These are phyloP conservation scores for Ariopsis seemanni DNA, from an alignment of 2,113 vertebrate genomes.

Conservation along the genomic window DNA sequence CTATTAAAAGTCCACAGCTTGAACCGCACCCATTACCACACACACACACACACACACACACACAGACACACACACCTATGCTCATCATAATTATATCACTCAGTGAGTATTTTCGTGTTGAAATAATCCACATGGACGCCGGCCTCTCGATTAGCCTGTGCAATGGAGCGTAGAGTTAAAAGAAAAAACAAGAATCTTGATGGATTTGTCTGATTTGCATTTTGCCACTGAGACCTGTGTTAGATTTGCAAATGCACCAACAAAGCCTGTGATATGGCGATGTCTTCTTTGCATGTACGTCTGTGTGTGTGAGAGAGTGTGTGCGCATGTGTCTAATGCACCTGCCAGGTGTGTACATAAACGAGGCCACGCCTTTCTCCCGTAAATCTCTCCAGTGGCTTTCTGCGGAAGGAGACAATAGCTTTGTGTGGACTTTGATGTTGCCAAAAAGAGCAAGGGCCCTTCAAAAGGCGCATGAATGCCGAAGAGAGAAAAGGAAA, in stretches of 20 bases:
- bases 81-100: neutral
- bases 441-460: slow-evolving; percentile 58
- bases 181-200: slow-evolving; percentile 18
- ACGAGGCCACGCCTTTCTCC: slow-evolving; percentile 66
- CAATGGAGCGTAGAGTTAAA: neutral
- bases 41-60: slow-evolving; percentile 23
- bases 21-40: slow-evolving; percentile 4
- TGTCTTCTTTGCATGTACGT: slow-evolving; percentile 53
- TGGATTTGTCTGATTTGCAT: slow-evolving; percentile 69
- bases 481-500: slow-evolving; percentile 48
- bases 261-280: slow-evolving; percentile 71
- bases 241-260: slow-evolving; percentile 75
- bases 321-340: slow-evolving; percentile 50
- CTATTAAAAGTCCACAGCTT: neutral
- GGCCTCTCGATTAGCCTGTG: neutral
- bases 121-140: neutral
- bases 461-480: slow-evolving; percentile 65
- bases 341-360: slow-evolving; percentile 76
- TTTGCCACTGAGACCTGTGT: slow-evolving; percentile 73
- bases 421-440: slow-evolving; percentile 67
- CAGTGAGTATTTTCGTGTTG: neutral
- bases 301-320: slow-evolving; percentile 18
- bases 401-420: slow-evolving; percentile 24
- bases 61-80: neutral
- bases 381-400: slow-evolving; percentile 59